Conservation (phyloP, 1,140 invertebrate genomes). For the Scaptomyza pallida region DNA sequence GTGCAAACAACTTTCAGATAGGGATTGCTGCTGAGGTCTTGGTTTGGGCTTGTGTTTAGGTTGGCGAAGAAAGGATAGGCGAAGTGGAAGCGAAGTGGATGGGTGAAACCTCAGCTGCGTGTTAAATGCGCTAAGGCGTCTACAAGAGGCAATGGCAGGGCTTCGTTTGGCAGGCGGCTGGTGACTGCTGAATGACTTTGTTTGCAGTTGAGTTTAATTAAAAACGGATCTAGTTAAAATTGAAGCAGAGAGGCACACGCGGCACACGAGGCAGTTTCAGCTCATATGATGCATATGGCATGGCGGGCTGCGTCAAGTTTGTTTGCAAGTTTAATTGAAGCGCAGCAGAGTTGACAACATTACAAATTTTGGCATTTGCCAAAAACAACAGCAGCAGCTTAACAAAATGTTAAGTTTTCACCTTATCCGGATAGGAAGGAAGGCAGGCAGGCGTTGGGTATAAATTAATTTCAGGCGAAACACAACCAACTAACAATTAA, state of each 20-base stretch:
- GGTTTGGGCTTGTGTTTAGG: slow-evolving; percentile 17
- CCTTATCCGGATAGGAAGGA: background rate
- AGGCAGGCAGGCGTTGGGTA: slow-evolving; percentile 3
- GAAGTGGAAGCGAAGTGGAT: slow-evolving; percentile 11
- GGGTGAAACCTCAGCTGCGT: slow-evolving; percentile 58
- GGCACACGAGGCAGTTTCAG: slow-evolving; percentile 1
- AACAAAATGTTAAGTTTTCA: slow-evolving; percentile 20
- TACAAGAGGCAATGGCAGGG: slow-evolving; percentile 20
- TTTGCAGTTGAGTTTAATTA: slow-evolving; percentile 83
- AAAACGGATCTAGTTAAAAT: slow-evolving; percentile 79
- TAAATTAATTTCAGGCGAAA: slow-evolving; percentile 43
- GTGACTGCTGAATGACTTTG: slow-evolving; percentile 59
- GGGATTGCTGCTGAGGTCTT: slow-evolving; percentile 42
- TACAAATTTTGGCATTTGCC: slow-evolving; percentile 21
- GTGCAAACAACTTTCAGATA: slow-evolving; percentile 70
- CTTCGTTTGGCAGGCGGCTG: slow-evolving; percentile 1
- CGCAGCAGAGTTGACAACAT: slow-evolving; percentile 43
- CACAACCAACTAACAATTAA: slow-evolving; percentile 32
- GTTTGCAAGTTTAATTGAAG: slow-evolving; percentile 72
- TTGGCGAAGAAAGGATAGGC: background rate
- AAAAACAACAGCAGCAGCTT: background rate
- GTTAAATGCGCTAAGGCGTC: slow-evolving; percentile 47
- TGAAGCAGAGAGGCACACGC: too few species aligned
- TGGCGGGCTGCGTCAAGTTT: slow-evolving; percentile 18
- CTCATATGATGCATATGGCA: slow-evolving; percentile 39